A percentile compares a stretch with the other conserved stretches of the same genome.
Conservation (phyloP, 2,113 vertebrate species). For the Aptenodytes forsteri region DNA sequence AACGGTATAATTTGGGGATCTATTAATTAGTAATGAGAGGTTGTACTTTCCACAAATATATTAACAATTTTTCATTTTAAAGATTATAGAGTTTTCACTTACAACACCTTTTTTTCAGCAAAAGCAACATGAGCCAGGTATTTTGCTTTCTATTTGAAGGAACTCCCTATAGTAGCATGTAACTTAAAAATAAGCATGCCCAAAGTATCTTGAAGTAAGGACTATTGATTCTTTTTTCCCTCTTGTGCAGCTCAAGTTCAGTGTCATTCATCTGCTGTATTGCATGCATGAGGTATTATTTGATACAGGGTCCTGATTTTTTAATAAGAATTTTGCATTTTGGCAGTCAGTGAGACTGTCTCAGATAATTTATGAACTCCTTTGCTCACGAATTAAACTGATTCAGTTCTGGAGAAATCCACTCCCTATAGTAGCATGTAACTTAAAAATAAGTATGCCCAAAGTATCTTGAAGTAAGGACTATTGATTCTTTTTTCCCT, state of each 20-base stretch:
- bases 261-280: neutral
- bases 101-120: neutral
- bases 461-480: neutral
- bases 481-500: neutral
- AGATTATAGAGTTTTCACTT: neutral
- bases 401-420: neutral
- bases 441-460: neutral
- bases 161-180: neutral
- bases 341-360: neutral
- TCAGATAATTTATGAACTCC: neutral
- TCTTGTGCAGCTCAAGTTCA: neutral
- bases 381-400: neutral
- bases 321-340: slow-evolving; percentile 15
- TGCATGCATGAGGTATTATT: neutral
- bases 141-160: neutral
- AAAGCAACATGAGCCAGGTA: neutral
- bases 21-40: neutral
- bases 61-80: neutral
- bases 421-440: neutral
- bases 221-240: neutral
- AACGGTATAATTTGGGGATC: neutral
- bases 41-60: neutral
- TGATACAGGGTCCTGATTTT: neutral
- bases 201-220: neutral
- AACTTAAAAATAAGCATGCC: neutral